Conservation (phyloP, 2,797 vertebrate genomes). For the Aselliscus stoliczkanus region DNA sequence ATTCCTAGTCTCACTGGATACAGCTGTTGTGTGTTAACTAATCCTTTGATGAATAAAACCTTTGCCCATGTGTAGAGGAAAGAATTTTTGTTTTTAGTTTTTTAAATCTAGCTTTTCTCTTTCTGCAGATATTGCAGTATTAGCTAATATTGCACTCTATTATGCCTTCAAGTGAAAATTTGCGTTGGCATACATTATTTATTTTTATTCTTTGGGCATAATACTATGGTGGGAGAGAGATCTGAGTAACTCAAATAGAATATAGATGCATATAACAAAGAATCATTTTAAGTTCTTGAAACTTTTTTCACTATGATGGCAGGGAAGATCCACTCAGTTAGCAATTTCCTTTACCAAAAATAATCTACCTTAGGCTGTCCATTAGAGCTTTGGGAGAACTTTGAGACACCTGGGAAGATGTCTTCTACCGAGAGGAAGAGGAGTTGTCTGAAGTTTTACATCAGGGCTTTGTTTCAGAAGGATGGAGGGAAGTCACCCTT, state of each 20-base stretch:
- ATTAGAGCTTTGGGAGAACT: background rate
- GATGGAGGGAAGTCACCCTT: background rate
- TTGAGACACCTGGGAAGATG: background rate
- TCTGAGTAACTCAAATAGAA: background rate
- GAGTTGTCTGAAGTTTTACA: background rate
- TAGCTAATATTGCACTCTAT: background rate
- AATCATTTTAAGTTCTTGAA: background rate
- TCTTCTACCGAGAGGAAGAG: background rate
- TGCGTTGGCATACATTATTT: background rate
- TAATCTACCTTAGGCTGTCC: background rate
- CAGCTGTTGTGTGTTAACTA: background rate
- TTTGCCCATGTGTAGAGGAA: background rate
- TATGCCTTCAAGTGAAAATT: background rate
- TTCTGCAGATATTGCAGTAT: background rate
- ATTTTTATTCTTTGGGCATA: background rate
- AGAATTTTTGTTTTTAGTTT: background rate
- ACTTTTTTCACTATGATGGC: background rate
- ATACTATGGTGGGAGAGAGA: background rate
- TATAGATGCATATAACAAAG: background rate
- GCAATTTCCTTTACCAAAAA: background rate
- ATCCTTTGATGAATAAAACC: conserved; percentile 11
- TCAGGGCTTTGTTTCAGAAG: conserved; percentile 6
- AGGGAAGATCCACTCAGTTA: background rate
- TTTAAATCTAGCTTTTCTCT: background rate
- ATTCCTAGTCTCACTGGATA: background rate